Percentiles rank a stretch among this genome's conserved stretches.
Conservation (phyloP, 1,140 invertebrate genomes). For the Bombus sibiricus region DNA sequence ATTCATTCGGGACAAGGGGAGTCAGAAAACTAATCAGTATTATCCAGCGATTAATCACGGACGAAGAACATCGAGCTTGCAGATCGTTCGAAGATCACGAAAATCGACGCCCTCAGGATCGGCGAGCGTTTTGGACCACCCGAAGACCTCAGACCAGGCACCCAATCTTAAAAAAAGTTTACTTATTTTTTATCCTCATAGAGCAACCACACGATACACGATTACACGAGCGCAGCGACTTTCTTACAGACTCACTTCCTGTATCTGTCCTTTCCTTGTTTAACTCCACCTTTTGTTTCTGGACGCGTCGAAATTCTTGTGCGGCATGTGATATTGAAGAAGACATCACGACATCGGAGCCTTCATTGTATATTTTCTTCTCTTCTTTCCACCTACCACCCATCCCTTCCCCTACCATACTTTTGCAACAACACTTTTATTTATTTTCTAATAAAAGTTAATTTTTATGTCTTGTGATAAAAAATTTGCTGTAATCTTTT, state of each 20-base stretch:
- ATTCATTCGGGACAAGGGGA: not conserved
- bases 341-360: constrained; percentile 61
- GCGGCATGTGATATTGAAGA: constrained; percentile 76
- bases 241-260: constrained; percentile 3
- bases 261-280: not conserved
- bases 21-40: constrained; percentile 29
- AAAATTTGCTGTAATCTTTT: constrained; percentile 19
- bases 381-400: constrained; percentile 49
- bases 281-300: not conserved
- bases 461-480: constrained; percentile 79
- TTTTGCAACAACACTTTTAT: constrained; percentile 76
- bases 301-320: constrained; percentile 56
- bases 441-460: constrained; percentile 81
- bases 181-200: constrained; percentile 24
- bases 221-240: constrained; percentile 44
- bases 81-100: not conserved
- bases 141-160: constrained; percentile 62
- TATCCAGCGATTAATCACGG: constrained; percentile 9
- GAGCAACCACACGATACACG: constrained; percentile 50
- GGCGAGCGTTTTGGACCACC: constrained; percentile 48
- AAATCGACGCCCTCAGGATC: constrained; percentile 50
- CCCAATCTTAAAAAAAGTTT: constrained; percentile 55
- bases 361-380: constrained; percentile 66
- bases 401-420: constrained; percentile 35
- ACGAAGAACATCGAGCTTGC: constrained; percentile 5